Evolutionary conservation across 1,140 invertebrate genomes (phyloP).

Genomic region (Mamestra configurata): DNA sequence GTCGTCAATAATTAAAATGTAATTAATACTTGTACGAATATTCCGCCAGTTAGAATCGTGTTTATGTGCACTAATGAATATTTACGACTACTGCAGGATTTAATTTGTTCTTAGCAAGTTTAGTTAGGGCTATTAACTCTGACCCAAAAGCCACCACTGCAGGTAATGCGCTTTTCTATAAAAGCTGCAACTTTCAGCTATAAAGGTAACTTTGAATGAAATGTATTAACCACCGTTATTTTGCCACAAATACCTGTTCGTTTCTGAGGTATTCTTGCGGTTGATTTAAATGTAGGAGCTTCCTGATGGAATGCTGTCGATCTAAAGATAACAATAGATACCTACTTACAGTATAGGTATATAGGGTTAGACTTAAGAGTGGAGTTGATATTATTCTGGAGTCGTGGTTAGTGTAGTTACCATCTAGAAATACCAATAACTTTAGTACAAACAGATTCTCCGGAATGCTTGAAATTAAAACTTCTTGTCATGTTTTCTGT

Average conservation of each 20-base stretch:
- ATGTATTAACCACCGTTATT: conserved; percentile 19
- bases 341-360: not conserved
- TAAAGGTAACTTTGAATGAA: not conserved
- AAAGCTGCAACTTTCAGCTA: not conserved
- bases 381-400: conserved; percentile 5
- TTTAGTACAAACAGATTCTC: too few species aligned
- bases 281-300: conserved; percentile 8
- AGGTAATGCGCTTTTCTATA: conserved; percentile 17
- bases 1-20: not conserved
- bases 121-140: conserved; percentile 29
- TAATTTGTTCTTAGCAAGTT: conserved; percentile 23
- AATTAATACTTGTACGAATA: not conserved
- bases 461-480: too few species aligned
- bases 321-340: conserved; percentile 39
- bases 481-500: too few species aligned
- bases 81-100: conserved; percentile 26
- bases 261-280: conserved; percentile 38
- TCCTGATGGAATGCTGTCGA: conserved; percentile 7
- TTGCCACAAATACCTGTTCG: conserved; percentile 33
- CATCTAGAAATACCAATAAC: too few species aligned
- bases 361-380: not conserved
- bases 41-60: conserved; percentile 2
- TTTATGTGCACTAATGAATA: not conserved
- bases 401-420: too few species aligned
- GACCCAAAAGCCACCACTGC: conserved; percentile 19